These are phyloP conservation scores for Corythoichthys intestinalis DNA, from an alignment of 2,113 vertebrate genomes.

Conservation along the genomic window DNA sequence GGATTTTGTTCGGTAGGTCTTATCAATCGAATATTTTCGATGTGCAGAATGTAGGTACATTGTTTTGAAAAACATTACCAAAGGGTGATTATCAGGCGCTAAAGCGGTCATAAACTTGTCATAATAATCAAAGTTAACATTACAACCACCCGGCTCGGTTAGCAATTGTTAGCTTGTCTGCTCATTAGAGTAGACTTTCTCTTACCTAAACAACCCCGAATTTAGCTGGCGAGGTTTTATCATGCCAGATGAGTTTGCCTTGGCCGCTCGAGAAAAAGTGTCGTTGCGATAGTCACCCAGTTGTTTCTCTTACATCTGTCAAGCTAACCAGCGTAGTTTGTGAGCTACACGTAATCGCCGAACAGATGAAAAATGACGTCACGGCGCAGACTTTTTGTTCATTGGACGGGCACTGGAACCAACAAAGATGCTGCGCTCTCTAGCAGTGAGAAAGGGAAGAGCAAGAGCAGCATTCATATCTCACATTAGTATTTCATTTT, in stretches of 20 bases:
- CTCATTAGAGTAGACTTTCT: conserved; percentile 13
- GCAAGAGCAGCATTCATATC: neutral
- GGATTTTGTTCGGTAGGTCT: neutral
- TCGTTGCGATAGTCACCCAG: neutral
- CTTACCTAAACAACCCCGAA: conserved; percentile 45
- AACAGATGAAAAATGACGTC: conserved; percentile 54
- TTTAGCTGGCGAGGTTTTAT: neutral
- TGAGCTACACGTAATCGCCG: conserved; percentile 66
- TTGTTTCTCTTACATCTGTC: conserved; percentile 7
- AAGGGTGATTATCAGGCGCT: conserved; percentile 19
- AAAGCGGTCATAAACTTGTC: neutral
- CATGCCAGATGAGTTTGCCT: neutral
- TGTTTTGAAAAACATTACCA: conserved; percentile 10
- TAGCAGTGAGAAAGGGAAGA: neutral
- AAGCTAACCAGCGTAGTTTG: conserved; percentile 43
- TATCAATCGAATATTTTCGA: neutral
- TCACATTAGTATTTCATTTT: neutral
- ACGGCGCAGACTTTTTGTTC: neutral
- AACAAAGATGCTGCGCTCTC: neutral
- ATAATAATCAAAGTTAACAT: conserved; percentile 48
- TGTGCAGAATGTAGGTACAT: neutral
- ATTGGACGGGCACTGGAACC: conserved; percentile 8
- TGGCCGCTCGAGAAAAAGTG: neutral
- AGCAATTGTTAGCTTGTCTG: conserved; percentile 34
- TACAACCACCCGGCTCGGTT: conserved; percentile 12